These are phyloP conservation scores for Danio jaintianensis DNA, from an alignment of 2,797 vertebrate species.

Conservation along the genomic window DNA sequence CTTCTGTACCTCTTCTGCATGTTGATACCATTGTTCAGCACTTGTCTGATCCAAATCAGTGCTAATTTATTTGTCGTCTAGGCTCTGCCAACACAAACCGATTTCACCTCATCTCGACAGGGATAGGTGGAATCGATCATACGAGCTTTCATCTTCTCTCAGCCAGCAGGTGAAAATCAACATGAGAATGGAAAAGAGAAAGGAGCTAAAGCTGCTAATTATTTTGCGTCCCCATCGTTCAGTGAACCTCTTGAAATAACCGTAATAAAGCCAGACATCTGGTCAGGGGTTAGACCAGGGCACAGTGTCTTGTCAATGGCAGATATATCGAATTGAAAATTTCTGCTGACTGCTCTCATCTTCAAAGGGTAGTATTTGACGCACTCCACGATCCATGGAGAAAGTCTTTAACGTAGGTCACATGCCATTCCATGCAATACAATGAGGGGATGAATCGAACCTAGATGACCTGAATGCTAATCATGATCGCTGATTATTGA, in stretches of 20 bases:
- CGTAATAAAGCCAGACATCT: not conserved
- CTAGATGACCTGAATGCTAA: constrained; percentile 16
- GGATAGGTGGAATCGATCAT: constrained; percentile 62
- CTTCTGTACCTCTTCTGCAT: constrained; percentile 54
- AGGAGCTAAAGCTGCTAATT: not conserved
- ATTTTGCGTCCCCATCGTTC: not conserved
- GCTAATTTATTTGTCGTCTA: constrained; percentile 75
- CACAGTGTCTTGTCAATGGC: not conserved
- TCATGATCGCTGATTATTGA: constrained; percentile 8
- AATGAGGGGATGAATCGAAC: not conserved
- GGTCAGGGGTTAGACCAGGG: not conserved
- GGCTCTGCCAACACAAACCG: constrained; percentile 64
- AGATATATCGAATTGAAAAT: not conserved
- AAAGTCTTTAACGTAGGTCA: constrained; percentile 14
- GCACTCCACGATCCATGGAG: not conserved
- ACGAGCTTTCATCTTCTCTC: constrained; percentile 54
- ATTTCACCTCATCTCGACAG: constrained; percentile 65
- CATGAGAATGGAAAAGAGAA: constrained; percentile 9
- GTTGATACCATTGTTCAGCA: constrained; percentile 69
- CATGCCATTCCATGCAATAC: not conserved
- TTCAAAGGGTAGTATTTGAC: constrained; percentile 1
- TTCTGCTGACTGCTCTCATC: constrained; percentile 15
- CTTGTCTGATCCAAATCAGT: constrained; percentile 70
- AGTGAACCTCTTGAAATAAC: not conserved
- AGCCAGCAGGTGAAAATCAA: not conserved